Evolutionary conservation across 2,888 invertebrate species (phyloP), one percentile per base, ranked within the genome.

Genomic region (Catocala sponsa): DNA sequence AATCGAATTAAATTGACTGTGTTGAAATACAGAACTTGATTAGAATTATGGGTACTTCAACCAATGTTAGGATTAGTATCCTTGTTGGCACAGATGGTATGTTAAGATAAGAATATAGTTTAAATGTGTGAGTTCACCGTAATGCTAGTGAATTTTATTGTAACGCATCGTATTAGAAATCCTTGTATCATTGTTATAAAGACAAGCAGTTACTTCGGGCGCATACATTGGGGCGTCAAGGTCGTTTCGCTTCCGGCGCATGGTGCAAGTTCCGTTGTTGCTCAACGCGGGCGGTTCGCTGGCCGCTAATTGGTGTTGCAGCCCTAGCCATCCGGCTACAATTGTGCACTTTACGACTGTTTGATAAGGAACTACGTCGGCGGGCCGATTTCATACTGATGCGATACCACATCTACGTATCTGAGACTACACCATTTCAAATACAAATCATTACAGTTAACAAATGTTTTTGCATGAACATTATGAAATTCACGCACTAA

Each of bases 211-310:
- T 73, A 67, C 61, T 68, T 63, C 50, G 62, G 55, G 55, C 70
- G 77, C 81, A 81, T 81, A 82, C 80, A 78, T 80, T 84, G 83
- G 77, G 83, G 85, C 86, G 80, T 75, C 85, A 94, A 94, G 94
- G 94, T 89, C 89, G 86, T 72, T 59, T 65, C 59, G 81, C 82
- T 90, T 92, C 94, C 92, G 87, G 85, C 82, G 84, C 79, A 74
- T 84, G 86, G 72, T 78, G 92, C 90, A 93, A 94, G 92, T 90
- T 93, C 94, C 94, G 92, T 78, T 88, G 87, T 92, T 88, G 76
- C 76, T 84, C 88, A 93, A 93, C 81, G 72, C 78, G 68, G 78
- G 72, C 83, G 84, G 83, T 83, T 81, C 83, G 85, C 85, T 85
- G 82, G 83, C 80, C 85, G 80, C 80, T 81, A 81, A 80, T 80